These are phyloP conservation scores for Luidia sarsii DNA, from an alignment of 53 echinoderm and acorn worm genomes.

Conservation along the genomic window DNA sequence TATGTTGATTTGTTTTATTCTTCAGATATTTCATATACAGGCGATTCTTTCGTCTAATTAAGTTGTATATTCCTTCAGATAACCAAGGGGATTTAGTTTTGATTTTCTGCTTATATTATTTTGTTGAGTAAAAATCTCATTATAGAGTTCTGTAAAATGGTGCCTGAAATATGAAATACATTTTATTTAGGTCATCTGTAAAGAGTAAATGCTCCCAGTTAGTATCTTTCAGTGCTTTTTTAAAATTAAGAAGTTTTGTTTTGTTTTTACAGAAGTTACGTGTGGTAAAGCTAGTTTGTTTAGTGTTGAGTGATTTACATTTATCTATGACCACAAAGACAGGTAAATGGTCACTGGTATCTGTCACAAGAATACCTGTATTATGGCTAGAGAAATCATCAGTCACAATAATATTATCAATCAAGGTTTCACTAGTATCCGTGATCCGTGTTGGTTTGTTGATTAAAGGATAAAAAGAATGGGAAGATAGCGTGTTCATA, in stretches of 20 bases:
- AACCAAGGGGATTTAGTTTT: neutral
- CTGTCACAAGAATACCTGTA: neutral
- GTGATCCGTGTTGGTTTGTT: slow-evolving; percentile 11
- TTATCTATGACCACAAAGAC: neutral
- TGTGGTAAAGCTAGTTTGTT: too few relatives aligned
- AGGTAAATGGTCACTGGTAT: slow-evolving; percentile 28
- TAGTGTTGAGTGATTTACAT: neutral
- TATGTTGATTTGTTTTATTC: neutral
- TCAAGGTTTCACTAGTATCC: slow-evolving; percentile 1
- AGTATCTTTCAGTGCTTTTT: neutral
- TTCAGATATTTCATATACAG: neutral
- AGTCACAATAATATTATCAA: slow-evolving; percentile 22
- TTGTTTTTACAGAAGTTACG: neutral
- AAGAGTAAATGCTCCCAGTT: neutral
- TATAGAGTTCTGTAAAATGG: neutral
- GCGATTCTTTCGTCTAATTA: neutral
- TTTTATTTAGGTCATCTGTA: neutral
- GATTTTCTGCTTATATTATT: neutral
- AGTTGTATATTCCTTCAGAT: neutral
- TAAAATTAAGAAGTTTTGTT: neutral
- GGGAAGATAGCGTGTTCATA: neutral
- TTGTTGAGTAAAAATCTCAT: neutral
- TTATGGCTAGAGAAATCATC: slow-evolving; percentile 9
- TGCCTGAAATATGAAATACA: neutral
- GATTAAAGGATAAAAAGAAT: neutral